Base-by-base conservation (phyloP, 2,797 vertebrate genomes). In the Pelodytes ibericus region DNA sequence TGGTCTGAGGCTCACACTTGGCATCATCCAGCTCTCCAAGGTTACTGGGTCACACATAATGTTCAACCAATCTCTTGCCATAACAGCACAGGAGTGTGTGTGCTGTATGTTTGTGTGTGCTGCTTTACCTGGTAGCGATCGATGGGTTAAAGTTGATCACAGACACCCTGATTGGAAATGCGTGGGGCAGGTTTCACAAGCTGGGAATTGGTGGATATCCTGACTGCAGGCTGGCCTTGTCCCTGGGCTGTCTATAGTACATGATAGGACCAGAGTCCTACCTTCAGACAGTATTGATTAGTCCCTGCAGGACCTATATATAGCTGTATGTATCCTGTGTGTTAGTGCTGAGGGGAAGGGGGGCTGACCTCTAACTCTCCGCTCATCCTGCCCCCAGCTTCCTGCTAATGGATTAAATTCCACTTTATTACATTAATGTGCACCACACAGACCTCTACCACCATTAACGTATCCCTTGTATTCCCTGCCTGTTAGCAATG, bases 361-460 rank as follows among this genome's bases (percentile, higher is more conserved):
- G 41, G 64, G 10, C 27, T 75, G 73, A 75, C 73, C 73, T 75
- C 73, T 69, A 69, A 27, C 20, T 61, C 65, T 69, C 25, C 74
- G 64, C 59, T 61, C 73, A 53, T 39, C 57, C 73, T 33, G 30
- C n/a, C 30, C 66, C 65, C 30, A 8, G 65, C 74, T 75, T 75
- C 74, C 74, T 75, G 65, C 74, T 75, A 75, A 75, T 75, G 74
- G 74, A 75, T 75, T 62, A 58, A 15, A 75, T 75, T 69, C 53
- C 74, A 53, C 57, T 69, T 75, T 75, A 75, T 75, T 70, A 75
- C 65, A 75, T 75, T 75, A 75, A 75, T 75, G 65, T 26, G 41
- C 31, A 49, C 74, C 57, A 30, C 64, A 24, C 41, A 41, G 20
- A 68, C 57, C 29, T 69, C 65, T n/a, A 33, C 51, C 51, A 59